phyloP scores from a whole-genome alignment of 2,113 vertebrate genomes.

The Rhynchomys soricoides region DNA sequence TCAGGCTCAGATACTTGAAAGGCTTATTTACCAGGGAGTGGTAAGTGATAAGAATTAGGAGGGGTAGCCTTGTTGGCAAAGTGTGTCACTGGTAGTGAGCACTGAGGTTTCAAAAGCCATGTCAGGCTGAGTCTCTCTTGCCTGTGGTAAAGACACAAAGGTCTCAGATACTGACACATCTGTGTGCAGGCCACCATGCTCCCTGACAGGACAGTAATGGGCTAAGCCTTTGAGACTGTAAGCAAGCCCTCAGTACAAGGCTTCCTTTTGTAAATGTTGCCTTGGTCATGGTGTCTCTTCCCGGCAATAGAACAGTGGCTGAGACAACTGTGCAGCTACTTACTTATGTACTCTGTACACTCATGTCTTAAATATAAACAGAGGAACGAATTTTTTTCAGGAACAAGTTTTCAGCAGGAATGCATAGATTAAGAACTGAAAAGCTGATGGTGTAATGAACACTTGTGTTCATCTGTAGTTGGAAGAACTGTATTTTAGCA shows the following conservation, averaged over 20 bases:
- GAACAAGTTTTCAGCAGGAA: conserved; percentile 9
- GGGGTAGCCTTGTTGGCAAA: not conserved
- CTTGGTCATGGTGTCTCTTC: not conserved
- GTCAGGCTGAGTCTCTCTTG: not conserved
- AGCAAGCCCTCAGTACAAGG: not conserved
- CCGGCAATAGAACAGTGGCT: not conserved
- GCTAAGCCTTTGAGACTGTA: not conserved
- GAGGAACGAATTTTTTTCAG: not conserved
- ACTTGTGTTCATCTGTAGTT: not conserved
- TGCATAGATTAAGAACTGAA: not conserved
- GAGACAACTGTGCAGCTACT: not conserved
- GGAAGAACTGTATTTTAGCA: not conserved
- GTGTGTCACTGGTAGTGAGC: not conserved
- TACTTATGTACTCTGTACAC: not conserved
- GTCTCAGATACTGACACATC: not conserved
- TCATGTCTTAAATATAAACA: not conserved
- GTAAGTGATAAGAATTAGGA: not conserved
- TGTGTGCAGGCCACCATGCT: not conserved
- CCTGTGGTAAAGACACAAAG: not conserved
- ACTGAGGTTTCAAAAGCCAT: not conserved
- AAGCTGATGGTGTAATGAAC: not conserved
- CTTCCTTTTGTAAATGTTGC: not conserved
- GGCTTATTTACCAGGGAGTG: not conserved
- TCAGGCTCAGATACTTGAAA: not conserved
- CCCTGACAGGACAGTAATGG: not conserved